Evolutionary conservation across 2,797 vertebrate genomes (phyloP).

Genomic region (Argya squamiceps): DNA sequence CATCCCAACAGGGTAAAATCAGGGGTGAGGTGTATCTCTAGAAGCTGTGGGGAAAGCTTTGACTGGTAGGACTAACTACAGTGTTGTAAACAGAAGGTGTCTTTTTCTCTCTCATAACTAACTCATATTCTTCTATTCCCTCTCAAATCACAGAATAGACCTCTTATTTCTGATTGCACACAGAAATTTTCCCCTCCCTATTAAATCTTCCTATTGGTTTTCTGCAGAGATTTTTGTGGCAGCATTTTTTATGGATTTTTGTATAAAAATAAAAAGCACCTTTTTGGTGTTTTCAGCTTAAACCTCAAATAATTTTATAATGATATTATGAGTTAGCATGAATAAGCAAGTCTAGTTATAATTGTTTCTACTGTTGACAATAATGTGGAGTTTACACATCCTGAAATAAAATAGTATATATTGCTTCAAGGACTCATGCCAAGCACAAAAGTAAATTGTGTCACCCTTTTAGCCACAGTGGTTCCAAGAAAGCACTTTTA

Average conservation of each 20-base stretch:
- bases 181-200: background rate
- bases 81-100: background rate
- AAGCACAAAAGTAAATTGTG: constrained; percentile 38
- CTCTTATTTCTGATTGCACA: background rate
- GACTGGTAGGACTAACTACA: background rate
- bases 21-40: background rate
- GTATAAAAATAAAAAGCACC: background rate
- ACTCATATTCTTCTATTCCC: background rate
- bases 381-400: constrained; percentile 10
- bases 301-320: background rate
- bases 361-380: constrained; percentile 39
- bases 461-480: constrained; percentile 5
- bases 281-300: constrained; percentile 12
- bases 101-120: background rate
- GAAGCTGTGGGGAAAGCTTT: background rate
- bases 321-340: background rate
- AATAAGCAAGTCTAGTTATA: constrained; percentile 15
- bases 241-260: background rate
- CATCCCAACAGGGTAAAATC: background rate
- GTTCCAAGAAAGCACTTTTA: constrained; percentile 35
- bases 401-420: constrained; percentile 35
- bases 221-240: background rate
- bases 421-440: constrained; percentile 10
- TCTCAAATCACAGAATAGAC: background rate
- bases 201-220: background rate